Base-by-base conservation (phyloP, 2,888 invertebrate species). In the Tetragnatha montana region DNA sequence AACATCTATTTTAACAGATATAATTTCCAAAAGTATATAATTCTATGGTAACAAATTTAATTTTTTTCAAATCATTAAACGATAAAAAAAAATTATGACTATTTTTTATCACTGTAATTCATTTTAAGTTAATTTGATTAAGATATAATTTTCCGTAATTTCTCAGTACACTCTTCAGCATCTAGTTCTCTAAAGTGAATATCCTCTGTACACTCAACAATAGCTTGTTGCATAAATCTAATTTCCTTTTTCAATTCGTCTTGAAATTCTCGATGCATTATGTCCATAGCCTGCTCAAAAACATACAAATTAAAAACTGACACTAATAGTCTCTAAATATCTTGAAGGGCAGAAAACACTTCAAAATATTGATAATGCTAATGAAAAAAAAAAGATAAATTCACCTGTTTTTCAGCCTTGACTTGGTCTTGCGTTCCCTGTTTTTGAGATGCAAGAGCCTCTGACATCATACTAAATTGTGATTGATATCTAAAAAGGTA, bases 161-260 rank as follows among this genome's bases (percentile, higher is more conserved):
- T 85, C 47, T 21, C 69, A n/a, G 49, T 88, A 60, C 51, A 88
- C 49, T 69, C 60, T 14, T 89, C 68, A 35, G 90, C 90, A 87
- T 87, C 90, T 17, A 87, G 47, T 71, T 90, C 90, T 70, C 87
- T 68, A 82, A 90, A 90, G 68, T 90, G 90, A 60, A 51, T 83
- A 22, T 90, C 90, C 19, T 83, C 71, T 12, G 50, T 84, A 21
- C 73, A 51, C 12, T 85, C 89, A 21, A 86, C 12, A 49, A 86
- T 82, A 76, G 60, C 78, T 22, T 89, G 79, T 47, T 89, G 88
- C 88, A 89, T 84, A 10, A 76, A 74, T 14, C 88, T 84, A 69
- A 89, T 83, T 49, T 89, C 88, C n/a, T 75, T 68, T 51, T 89
- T 80, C 17, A 89, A 19, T 17, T 60, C 74, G 17, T 84, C 50